Evolutionary conservation across 2,888 invertebrate species (phyloP).

Genomic region (Heliothis peltigera): DNA sequence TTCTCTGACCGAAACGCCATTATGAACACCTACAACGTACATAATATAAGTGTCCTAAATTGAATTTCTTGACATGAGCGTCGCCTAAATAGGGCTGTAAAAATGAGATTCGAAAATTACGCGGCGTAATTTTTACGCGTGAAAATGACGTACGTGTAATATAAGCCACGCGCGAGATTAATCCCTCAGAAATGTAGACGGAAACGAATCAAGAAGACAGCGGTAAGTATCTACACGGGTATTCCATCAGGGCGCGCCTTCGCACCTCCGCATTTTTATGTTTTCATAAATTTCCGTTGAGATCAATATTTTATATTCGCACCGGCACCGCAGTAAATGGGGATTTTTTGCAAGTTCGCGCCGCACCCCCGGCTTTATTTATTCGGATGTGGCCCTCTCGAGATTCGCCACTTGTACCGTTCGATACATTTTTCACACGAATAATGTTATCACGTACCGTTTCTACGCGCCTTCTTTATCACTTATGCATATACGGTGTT

Average conservation of each 20-base stretch:
- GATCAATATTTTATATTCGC: slow-evolving; percentile 89
- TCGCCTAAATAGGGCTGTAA: slow-evolving; percentile 56
- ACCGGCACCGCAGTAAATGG: slow-evolving; percentile 77
- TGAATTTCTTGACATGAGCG: slow-evolving; percentile 64
- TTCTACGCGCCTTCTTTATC: slow-evolving; percentile 66
- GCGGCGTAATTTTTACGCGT: slow-evolving; percentile 62
- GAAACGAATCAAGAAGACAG: slow-evolving; percentile 66
- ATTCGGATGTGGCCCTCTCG: slow-evolving; percentile 79
- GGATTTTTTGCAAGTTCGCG: slow-evolving; percentile 78
- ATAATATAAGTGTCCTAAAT: slow-evolving; percentile 68
- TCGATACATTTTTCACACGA: slow-evolving; percentile 84
- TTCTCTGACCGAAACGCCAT: slow-evolving; percentile 74
- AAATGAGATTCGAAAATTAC: slow-evolving; percentile 63
- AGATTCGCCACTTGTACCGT: slow-evolving; percentile 80
- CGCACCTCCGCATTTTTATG: slow-evolving; percentile 85
- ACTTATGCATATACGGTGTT: slow-evolving; percentile 65
- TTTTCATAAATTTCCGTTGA: slow-evolving; percentile 87
- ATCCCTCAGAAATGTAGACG: slow-evolving; percentile 64
- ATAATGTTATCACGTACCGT: slow-evolving; percentile 83
- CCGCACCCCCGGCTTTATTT: slow-evolving; percentile 76
- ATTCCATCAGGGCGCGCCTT: slow-evolving; percentile 79
- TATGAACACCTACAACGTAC: slow-evolving; percentile 69
- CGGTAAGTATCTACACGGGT: slow-evolving; percentile 72
- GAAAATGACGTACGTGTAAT: slow-evolving; percentile 62
- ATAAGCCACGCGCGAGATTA: slow-evolving; percentile 64